Evolutionary conservation across 2,888 invertebrate genomes (phyloP), one percentile per base, ranked within the genome.

Genomic region (Nemapogon koenigi): DNA sequence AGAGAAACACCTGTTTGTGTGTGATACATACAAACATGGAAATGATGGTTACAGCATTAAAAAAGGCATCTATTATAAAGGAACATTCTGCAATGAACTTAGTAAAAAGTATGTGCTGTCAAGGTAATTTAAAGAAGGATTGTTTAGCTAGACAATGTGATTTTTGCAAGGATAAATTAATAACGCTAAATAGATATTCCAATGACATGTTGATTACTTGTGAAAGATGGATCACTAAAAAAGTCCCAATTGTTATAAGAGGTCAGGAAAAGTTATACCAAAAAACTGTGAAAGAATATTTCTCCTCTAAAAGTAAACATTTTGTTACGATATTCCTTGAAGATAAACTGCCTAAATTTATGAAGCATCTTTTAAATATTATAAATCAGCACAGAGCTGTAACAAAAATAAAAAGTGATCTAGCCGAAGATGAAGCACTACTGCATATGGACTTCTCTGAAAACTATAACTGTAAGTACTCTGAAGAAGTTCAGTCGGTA

Each of bases 401-500:
- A 22, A 22, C 7, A 10, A 6, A 22, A 22, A 22, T 22, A 22
- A 22, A 22, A 22, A 22, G 22, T 22, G 22, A 22, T 10, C 10
- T 22, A 10, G 10, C 6, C 30, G 31, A 28, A 19, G 40, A 36
- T 17, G 45, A 45, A 35, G 35, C 40, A 11, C 28, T 43, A 11
- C 37, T 46, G 39, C 46, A 46, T 32, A 37, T 43, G 25, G 42
- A 43, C 30, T 45, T 41, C 37, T 35, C 32, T 14, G 43, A 45
- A 37, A 45, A 45, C 29, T 45, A 45, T 41, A 29, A 33, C 17
- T 45, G 42, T 31, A 45, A 45, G 25, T 46, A 46, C 38, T 35
- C 41, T 29, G 38, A 42, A 16, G 47, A 49, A 37, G 42, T 46
- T 16, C 47, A 49, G 36, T 40, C 45, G 15, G 41, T 43, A 10